phyloP scores from a whole-genome alignment of 2,888 invertebrate species.

The Anaspis maculata region DNA sequence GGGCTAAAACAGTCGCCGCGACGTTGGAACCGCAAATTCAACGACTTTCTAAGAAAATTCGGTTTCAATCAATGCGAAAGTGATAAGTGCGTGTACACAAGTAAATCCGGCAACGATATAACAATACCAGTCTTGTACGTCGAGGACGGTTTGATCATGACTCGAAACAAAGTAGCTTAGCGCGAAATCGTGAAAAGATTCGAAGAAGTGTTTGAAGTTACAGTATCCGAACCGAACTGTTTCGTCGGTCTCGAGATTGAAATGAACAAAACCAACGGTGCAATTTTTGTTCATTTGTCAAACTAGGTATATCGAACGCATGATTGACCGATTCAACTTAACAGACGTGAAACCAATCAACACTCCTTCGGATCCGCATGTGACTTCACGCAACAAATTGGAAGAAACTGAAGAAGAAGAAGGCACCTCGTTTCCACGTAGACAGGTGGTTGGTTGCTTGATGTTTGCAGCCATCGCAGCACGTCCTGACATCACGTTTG shows the following conservation, averaged over 20 bases:
- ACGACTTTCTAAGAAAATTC: conserved; percentile 11
- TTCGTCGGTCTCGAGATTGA: neutral
- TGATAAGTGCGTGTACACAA: conserved; percentile 22
- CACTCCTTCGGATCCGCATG: no score
- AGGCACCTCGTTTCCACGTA: no score
- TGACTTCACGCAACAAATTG: no score
- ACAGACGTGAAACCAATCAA: no score
- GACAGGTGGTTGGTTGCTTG: no score
- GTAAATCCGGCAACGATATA: conserved; percentile 6
- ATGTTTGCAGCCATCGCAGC: no score
- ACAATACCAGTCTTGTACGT: conserved; percentile 27
- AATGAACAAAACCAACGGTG: neutral
- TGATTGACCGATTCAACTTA: no score
- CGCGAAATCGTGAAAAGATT: neutral
- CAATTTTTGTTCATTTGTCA: neutral
- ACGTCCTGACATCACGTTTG: no score
- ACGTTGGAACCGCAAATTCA: conserved; percentile 27
- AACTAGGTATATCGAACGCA: no score
- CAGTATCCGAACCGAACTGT: neutral
- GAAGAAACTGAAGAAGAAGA: no score
- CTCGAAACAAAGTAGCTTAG: conserved; percentile 2
- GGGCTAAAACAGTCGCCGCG: conserved; percentile 33
- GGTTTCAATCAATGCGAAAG: conserved; percentile 19
- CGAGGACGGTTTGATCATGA: conserved; percentile 28
- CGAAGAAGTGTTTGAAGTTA: neutral